Evolutionary conservation across 2,113 vertebrate species (phyloP).

Genomic region (Elephantulus edwardii): DNA sequence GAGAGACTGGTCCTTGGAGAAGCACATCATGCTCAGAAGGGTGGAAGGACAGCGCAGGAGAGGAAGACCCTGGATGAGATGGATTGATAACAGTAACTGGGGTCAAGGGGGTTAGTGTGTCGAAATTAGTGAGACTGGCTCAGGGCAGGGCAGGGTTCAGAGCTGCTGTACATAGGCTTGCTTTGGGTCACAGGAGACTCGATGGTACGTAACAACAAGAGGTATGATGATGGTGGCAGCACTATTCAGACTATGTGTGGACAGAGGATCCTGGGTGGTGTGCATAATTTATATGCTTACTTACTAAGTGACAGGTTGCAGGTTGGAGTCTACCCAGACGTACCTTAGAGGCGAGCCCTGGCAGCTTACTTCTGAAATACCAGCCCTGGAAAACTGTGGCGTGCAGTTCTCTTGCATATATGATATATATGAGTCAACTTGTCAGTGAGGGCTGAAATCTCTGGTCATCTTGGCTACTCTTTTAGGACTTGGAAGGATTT

Average conservation of each 20-base stretch:
- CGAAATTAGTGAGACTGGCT: no score
- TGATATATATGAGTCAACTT: not conserved
- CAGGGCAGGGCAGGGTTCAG: no score
- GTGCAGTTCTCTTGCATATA: not conserved
- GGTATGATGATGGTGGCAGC: not conserved
- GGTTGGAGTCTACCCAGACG: not conserved
- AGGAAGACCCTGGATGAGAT: no score
- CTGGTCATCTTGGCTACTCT: not conserved
- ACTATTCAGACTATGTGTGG: no score
- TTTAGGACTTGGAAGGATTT: not conserved
- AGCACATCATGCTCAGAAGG: no score
- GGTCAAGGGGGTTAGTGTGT: no score
- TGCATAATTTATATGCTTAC: not conserved
- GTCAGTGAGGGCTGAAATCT: not conserved
- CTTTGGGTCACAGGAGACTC: no score
- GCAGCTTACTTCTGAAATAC: not conserved
- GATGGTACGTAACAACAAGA: no score
- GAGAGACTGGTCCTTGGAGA: no score
- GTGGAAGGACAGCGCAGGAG: no score
- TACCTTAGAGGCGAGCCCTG: not conserved
- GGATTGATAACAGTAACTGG: no score
- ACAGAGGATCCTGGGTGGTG: not conserved
- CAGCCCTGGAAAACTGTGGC: not conserved
- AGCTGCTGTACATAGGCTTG: no score
- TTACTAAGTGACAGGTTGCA: not conserved